These are phyloP conservation scores for Cyanoliseus patagonus DNA, from an alignment of 2,113 vertebrate genomes.

Conservation along the genomic window DNA sequence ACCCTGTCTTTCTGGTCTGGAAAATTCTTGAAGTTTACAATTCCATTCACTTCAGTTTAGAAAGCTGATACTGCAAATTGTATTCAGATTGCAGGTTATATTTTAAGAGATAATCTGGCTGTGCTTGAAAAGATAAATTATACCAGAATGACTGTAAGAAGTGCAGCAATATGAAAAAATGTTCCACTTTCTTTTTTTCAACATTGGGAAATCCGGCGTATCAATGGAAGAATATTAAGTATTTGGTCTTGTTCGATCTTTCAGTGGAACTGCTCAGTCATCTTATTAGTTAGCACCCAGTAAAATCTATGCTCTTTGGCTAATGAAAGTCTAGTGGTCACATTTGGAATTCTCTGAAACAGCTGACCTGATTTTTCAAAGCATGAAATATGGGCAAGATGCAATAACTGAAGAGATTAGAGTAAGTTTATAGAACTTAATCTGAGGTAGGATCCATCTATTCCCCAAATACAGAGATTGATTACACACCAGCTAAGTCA, in stretches of 20 bases:
- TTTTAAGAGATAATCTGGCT: neutral
- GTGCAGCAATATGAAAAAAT: neutral
- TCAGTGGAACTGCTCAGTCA: conserved; percentile 41
- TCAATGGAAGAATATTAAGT: conserved; percentile 55
- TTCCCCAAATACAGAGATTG: neutral
- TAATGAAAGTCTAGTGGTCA: conserved; percentile 16
- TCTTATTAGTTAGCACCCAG: conserved; percentile 56
- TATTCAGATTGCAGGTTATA: neutral
- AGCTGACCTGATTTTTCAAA: neutral
- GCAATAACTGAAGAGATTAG: neutral
- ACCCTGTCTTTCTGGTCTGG: neutral
- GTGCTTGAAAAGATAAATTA: neutral
- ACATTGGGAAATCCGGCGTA: conserved; percentile 33
- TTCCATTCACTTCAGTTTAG: neutral
- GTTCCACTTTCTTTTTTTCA: conserved; percentile 4
- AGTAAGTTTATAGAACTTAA: fast-evolving
- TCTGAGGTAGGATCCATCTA: neutral
- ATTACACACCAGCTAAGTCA: neutral
- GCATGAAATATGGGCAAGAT: neutral
- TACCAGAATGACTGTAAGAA: neutral
- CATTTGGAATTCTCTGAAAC: conserved; percentile 9
- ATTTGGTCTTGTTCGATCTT: conserved; percentile 62
- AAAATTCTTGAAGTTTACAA: conserved; percentile 20
- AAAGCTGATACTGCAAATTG: neutral
- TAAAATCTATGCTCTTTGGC: conserved; percentile 59